phyloP scores from a whole-genome alignment of 2,113 vertebrate species.

The Paracanthobrama guichenoti region DNA sequence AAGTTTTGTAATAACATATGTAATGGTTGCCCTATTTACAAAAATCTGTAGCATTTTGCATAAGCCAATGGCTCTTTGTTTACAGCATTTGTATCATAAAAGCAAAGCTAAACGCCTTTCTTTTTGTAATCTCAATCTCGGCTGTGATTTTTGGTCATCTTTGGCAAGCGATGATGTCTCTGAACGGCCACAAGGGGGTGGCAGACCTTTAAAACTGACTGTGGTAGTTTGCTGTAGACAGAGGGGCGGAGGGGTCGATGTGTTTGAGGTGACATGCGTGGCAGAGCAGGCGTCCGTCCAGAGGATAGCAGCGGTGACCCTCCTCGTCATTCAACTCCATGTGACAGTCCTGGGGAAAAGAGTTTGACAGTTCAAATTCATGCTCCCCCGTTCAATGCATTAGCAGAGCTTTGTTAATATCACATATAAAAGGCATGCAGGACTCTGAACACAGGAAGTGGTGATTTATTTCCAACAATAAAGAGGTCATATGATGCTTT shows the following conservation, averaged over 20 bases:
- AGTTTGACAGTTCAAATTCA: neutral
- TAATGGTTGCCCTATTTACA: neutral
- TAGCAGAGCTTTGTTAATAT: neutral
- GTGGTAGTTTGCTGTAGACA: constrained; percentile 66
- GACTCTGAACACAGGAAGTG: neutral
- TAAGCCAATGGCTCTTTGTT: neutral
- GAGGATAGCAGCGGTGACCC: constrained; percentile 91
- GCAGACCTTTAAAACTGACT: constrained; percentile 65
- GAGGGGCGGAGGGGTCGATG: constrained; percentile 77
- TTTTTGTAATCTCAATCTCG: neutral
- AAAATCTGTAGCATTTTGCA: neutral
- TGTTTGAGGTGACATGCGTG: constrained; percentile 91
- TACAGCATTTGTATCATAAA: neutral
- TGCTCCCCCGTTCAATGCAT: neutral
- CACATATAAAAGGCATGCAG: neutral
- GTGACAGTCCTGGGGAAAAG: constrained; percentile 82
- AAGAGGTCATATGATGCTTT: no score
- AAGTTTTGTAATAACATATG: neutral
- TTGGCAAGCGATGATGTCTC: constrained; percentile 37
- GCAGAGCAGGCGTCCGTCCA: constrained; percentile 90
- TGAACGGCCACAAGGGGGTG: constrained; percentile 61
- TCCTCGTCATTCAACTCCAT: constrained; percentile 94
- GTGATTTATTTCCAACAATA: neutral
- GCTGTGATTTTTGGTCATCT: constrained; percentile 21
- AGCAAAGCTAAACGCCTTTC: neutral